Percentiles rank a stretch among this genome's conserved stretches.
Conservation (phyloP, 2,888 invertebrate species). For the Hypena proboscidalis region DNA sequence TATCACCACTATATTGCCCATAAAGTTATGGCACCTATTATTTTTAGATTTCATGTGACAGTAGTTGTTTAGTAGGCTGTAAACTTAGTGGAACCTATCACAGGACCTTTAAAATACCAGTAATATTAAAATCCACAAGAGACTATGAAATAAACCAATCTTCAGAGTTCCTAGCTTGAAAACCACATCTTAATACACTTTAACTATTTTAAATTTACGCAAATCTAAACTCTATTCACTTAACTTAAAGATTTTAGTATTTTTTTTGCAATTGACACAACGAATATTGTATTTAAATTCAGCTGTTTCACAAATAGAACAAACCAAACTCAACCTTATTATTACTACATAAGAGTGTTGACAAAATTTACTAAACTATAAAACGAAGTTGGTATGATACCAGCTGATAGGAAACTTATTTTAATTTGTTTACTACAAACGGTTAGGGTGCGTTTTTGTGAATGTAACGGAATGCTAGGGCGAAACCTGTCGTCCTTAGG, state of each 20-base stretch:
- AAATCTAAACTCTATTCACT: conserved; percentile 20
- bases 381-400: conserved; percentile 16
- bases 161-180: conserved; percentile 29
- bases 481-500: conserved; percentile 37
- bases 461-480: conserved; percentile 50
- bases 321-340: conserved; percentile 11
- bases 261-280: conserved; percentile 1
- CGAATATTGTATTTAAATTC: conserved; percentile 5
- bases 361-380: background rate
- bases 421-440: conserved; percentile 34
- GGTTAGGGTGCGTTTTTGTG: conserved; percentile 46
- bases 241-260: conserved; percentile 6
- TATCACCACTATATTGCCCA: too few species aligned
- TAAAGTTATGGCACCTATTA: too few species aligned
- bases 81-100: too few species aligned
- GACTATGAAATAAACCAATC: conserved; percentile 37
- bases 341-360: fast-evolving
- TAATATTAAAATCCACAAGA: conserved; percentile 10
- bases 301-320: conserved; percentile 3
- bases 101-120: too few species aligned
- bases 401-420: conserved; percentile 49
- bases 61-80: too few species aligned
- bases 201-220: conserved; percentile 9
- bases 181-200: conserved; percentile 13
- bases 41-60: too few species aligned